Evolutionary conservation across 37 sponge, comb jelly and placozoan genomes (phyloP), one percentile per base, ranked within the genome.

Genomic region (Spongilla lacustris): DNA sequence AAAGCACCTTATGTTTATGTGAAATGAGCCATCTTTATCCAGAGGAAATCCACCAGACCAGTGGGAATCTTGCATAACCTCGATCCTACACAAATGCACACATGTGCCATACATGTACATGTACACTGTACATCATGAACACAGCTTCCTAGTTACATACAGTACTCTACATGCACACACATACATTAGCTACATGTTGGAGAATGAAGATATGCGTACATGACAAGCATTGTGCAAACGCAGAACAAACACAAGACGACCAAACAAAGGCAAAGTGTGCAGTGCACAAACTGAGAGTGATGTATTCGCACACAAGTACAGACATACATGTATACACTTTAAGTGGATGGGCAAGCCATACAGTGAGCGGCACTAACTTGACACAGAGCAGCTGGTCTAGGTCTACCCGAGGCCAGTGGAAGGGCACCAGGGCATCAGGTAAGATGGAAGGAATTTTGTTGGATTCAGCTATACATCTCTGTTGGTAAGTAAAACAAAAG

Each of bases 41-140:
- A 98, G 71, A 5, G 77, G n/a, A 72, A 98, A 98, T 49, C 96
- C 96, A 41, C 96, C 95, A 21, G 96, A 94, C 98, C 98, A 98
- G 41, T 77, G 89, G 50, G 89, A 92, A 79, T 91, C 96, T 13
- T 69, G 74, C 0, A 98, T 84, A 68, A 96, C 96, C 31, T 78
- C 50, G 4, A 93, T 78, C 66, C 95, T 92, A 71, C 66, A 41
- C 13, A 35, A 81, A 79, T 0, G 23, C 22, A 79, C 46, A 33
- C 19, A 27, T 17, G 25, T 32, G 30, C 13, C 19, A 80, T n/a
- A n/a, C n/a, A n/a, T n/a, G 68, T 28, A 80, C 68, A 66, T 25
- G 19, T 50, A 68, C 35, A 67, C 69, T 30, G 23, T n/a, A n/a
- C n/a, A n/a, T n/a, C n/a, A 21, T 28, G 26, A 19, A 31, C 35